These are phyloP conservation scores for Chlorocebus sabaeus DNA, from an alignment of 2,113 vertebrate genomes.

Conservation along the genomic window DNA sequence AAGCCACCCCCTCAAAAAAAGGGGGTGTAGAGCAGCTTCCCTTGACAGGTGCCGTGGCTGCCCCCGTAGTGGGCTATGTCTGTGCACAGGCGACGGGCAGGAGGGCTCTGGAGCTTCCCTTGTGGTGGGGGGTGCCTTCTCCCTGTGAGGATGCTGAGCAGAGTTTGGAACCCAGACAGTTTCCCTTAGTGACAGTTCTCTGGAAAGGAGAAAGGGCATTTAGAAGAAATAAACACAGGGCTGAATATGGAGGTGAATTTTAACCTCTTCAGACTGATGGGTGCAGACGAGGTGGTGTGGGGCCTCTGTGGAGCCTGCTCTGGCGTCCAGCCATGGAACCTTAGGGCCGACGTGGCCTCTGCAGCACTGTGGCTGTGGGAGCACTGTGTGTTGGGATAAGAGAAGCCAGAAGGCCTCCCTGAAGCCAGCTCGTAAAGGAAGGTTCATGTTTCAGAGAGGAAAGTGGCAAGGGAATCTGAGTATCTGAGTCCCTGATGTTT, in stretches of 20 bases:
- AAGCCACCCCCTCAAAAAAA: neutral
- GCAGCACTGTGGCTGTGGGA: neutral
- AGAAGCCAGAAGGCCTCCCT: neutral
- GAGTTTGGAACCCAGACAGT: too few species aligned
- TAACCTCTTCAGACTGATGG: neutral
- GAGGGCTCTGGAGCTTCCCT: neutral
- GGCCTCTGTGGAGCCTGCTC: neutral
- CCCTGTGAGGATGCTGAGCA: too few species aligned
- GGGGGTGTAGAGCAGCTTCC: too few species aligned
- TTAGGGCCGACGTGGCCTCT: neutral
- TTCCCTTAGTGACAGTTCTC: neutral
- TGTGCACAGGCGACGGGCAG: too few species aligned
- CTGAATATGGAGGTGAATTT: neutral
- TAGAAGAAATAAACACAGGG: rapidly evolving
- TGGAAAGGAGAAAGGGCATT: neutral
- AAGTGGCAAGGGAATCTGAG: rapidly evolving
- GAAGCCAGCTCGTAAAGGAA: neutral
- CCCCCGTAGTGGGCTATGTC: neutral
- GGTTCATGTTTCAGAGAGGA: neutral
- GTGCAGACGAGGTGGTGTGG: neutral
- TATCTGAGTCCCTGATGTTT: neutral
- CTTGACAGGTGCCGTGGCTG: neutral
- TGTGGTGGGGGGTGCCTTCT: neutral
- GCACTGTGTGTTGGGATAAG: neutral
- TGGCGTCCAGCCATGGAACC: neutral